Evolutionary conservation across 2,797 vertebrate species (phyloP).

Genomic region (Meda fulgida): DNA sequence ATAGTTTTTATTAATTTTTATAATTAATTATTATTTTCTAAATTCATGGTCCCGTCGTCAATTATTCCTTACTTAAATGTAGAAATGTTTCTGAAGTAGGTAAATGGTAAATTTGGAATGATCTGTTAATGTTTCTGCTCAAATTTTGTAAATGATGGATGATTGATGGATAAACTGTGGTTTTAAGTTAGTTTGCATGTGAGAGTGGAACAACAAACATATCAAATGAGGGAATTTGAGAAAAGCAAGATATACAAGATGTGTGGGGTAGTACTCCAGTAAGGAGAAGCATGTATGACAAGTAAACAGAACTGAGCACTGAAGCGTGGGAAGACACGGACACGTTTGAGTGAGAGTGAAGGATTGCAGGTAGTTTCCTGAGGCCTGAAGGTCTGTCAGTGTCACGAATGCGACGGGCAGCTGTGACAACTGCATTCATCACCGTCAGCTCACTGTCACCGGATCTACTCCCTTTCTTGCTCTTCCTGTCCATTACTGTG

Average conservation of each 20-base stretch:
- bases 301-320: not conserved
- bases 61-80: not conserved
- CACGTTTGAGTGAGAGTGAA: not conserved
- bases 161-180: not conserved
- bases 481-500: not conserved
- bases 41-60: not conserved
- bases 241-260: not conserved
- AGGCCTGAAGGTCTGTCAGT: conserved; percentile 49
- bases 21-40: no score
- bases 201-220: conserved; percentile 1
- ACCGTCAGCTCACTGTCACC: conserved; percentile 47
- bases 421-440: conserved; percentile 53
- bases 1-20: no score
- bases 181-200: not conserved
- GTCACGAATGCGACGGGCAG: conserved; percentile 35
- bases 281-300: not conserved
- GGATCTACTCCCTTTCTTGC: conserved; percentile 48
- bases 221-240: not conserved
- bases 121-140: no score
- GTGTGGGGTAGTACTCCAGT: not conserved
- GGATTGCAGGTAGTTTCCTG: conserved; percentile 40
- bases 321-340: conserved; percentile 8
- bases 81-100: not conserved
- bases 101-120: no score
- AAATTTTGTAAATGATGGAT: not conserved